Percentiles rank a stretch among this genome's conserved stretches.
These are phyloP conservation scores for Apostichopus californicus DNA, from an alignment of 35 echinoderm and acorn worm species.

Conservation along the genomic window DNA sequence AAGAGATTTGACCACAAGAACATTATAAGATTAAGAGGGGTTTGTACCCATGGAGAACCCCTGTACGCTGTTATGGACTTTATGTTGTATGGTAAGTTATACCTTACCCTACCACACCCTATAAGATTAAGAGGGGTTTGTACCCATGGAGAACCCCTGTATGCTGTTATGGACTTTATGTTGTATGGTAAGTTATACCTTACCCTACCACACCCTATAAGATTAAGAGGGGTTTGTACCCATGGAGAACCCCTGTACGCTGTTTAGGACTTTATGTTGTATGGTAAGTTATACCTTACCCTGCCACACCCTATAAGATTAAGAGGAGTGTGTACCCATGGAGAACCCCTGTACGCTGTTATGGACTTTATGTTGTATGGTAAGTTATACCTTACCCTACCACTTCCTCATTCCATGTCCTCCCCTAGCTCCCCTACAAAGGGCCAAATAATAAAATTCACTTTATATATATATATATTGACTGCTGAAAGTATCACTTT, in stretches of 20 bases:
- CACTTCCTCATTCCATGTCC: neutral
- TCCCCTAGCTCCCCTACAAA: neutral
- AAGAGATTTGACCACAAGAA: conserved; percentile 88
- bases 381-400: conserved; percentile 22
- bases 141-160: conserved; percentile 82
- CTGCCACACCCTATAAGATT: conserved; percentile 8
- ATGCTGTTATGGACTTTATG: conserved; percentile 97
- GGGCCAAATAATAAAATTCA: too few relatives aligned
- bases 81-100: conserved; percentile 86
- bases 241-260: conserved; percentile 84
- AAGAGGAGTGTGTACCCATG: conserved; percentile 81
- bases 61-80: conserved; percentile 94
- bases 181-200: conserved; percentile 72
- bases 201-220: neutral
- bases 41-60: conserved; percentile 86
- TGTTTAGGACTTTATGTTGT: conserved; percentile 93
- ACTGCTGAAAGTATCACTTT: too few relatives aligned
- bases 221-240: conserved; percentile 82
- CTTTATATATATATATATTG: too few relatives aligned
- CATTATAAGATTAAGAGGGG: conserved; percentile 73
- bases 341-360: conserved; percentile 85
- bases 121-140: conserved; percentile 79
- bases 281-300: conserved; percentile 62
- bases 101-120: neutral
- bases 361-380: conserved; percentile 98